Conservation (phyloP, 2,888 invertebrate species). For the Caenorhabditis zanzibari region DNA sequence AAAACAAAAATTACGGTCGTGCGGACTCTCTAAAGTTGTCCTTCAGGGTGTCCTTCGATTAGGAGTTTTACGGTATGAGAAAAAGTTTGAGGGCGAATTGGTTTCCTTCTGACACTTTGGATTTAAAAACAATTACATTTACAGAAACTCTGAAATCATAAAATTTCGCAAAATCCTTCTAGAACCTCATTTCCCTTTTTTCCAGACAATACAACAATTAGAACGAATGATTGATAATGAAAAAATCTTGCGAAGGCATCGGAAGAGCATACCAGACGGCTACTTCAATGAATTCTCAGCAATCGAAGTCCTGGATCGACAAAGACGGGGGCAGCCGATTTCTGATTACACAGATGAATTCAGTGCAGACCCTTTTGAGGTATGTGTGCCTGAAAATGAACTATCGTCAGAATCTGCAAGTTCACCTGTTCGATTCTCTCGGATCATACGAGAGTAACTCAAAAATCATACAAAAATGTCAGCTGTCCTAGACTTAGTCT, state of each 20-base stretch:
- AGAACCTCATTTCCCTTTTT: neutral
- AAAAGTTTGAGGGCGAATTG: no score
- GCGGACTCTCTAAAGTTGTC: no score
- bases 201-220: conserved; percentile 55
- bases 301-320: conserved; percentile 45
- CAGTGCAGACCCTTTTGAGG: conserved; percentile 73
- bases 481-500: conserved; percentile 11
- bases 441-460: conserved; percentile 1
- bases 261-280: conserved; percentile 63
- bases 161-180: no score
- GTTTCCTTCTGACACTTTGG: no score
- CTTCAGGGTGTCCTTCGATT: no score
- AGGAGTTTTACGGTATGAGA: no score
- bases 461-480: conserved; percentile 38
- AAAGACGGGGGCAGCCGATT: conserved; percentile 70
- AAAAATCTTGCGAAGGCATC: conserved; percentile 49
- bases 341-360: conserved; percentile 72
- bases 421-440: conserved; percentile 18
- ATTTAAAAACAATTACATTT: no score
- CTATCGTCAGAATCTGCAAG: conserved; percentile 23
- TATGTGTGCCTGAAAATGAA: conserved; percentile 17
- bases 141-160: no score
- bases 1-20: no score
- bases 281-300: conserved; percentile 64
- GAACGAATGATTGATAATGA: conserved; percentile 55